These are phyloP conservation scores for Hoplodrina blanda DNA, from an alignment of 2,888 invertebrate species.

Conservation along the genomic window DNA sequence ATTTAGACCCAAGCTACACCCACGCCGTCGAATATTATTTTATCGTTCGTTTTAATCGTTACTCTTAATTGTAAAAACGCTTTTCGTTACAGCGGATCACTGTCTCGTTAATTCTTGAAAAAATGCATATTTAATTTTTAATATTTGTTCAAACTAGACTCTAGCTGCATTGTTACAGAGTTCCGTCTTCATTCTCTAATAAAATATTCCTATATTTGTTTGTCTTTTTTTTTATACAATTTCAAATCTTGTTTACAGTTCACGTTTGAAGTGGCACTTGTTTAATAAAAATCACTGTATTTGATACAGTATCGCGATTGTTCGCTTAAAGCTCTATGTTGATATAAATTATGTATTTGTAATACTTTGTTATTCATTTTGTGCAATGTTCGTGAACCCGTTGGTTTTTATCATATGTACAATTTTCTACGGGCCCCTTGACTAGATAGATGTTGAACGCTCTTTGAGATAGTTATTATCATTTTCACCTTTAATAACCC, in stretches of 20 bases:
- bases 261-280: constrained; percentile 82
- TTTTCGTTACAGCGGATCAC: constrained; percentile 42
- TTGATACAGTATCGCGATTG: constrained; percentile 84
- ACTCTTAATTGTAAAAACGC: constrained; percentile 62
- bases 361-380: constrained; percentile 81
- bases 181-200: constrained; percentile 57
- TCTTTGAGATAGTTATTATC: constrained; percentile 53
- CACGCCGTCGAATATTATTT: constrained; percentile 40
- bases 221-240: constrained; percentile 54
- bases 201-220: constrained; percentile 61
- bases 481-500: constrained; percentile 38
- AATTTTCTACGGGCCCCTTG: constrained; percentile 73
- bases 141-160: constrained; percentile 56
- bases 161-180: constrained; percentile 67
- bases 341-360: constrained; percentile 87
- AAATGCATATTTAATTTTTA: constrained; percentile 50
- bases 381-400: constrained; percentile 81
- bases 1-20: constrained; percentile 9
- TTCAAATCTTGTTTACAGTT: constrained; percentile 61
- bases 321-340: constrained; percentile 86
- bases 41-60: constrained; percentile 63
- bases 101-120: constrained; percentile 34
- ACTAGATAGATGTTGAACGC: constrained; percentile 78
- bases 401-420: constrained; percentile 72
- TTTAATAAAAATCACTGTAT: constrained; percentile 81